Evolutionary conservation across 2,113 vertebrate species (phyloP).

Genomic region (Alaudala cheleensis): DNA sequence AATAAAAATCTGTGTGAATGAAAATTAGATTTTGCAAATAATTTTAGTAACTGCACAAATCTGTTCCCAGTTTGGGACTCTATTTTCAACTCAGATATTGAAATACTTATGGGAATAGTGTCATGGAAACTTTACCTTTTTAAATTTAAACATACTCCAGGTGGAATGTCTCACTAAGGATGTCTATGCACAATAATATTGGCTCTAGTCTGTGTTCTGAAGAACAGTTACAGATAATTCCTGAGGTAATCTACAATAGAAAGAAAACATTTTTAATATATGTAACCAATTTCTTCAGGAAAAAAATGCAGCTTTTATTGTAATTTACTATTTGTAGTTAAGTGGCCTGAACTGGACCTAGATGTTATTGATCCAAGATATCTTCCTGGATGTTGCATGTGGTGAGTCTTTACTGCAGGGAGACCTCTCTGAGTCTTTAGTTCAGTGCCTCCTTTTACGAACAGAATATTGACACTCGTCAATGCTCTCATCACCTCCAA

Average conservation of each 20-base stretch:
- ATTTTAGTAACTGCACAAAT: not conserved
- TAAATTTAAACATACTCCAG: not conserved
- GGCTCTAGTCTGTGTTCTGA: not conserved
- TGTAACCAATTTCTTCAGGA: not conserved
- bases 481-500: not conserved
- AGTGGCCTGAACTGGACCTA: not conserved
- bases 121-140: not conserved
- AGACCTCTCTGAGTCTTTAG: not conserved
- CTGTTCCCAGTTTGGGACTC: not conserved
- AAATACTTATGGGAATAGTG: not conserved
- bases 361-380: not conserved
- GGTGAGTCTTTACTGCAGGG: not conserved
- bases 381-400: not conserved
- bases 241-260: not conserved
- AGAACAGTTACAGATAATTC: not conserved
- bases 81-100: not conserved
- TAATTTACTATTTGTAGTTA: not conserved
- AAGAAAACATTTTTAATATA: not conserved
- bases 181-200: not conserved
- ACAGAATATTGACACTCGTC: not conserved
- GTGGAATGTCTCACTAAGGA: not conserved
- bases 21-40: slow-evolving; percentile 6
- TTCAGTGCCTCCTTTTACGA: not conserved
- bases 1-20: not conserved
- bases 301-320: not conserved